phyloP scores from a whole-genome alignment of 2,113 vertebrate species.

The Brachypteracias leptosomus region DNA sequence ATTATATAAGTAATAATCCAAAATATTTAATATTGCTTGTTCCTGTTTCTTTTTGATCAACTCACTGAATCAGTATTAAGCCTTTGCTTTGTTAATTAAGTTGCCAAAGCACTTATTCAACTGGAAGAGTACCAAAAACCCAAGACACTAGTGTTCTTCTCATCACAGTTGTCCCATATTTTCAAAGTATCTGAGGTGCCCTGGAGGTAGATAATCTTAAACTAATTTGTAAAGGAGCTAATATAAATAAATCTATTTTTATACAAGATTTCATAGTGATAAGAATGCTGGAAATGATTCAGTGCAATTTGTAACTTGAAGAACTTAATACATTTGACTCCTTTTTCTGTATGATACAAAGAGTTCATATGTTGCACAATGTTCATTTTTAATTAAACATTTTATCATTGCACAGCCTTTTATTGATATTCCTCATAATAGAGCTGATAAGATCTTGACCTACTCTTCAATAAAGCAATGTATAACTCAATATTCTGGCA shows the following conservation, averaged over 20 bases:
- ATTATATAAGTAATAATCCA: not conserved
- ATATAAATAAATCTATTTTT: not conserved
- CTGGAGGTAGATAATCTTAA: not conserved
- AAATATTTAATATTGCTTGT: not conserved
- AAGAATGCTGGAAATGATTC: constrained; percentile 9
- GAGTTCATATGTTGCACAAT: constrained; percentile 47
- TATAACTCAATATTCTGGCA: constrained; percentile 61
- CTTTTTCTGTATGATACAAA: constrained; percentile 29
- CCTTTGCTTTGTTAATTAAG: not conserved
- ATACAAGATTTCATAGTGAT: not conserved
- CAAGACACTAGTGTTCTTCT: not conserved
- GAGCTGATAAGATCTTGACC: constrained; percentile 66
- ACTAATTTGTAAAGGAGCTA: not conserved
- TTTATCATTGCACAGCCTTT: constrained; percentile 40
- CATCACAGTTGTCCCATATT: not conserved
- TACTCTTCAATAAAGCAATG: constrained; percentile 51
- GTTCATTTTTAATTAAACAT: constrained; percentile 74
- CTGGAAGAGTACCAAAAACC: not conserved
- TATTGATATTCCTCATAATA: constrained; percentile 68
- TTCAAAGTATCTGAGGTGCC: not conserved
- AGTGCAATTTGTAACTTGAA: constrained; percentile 20
- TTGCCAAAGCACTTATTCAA: not conserved
- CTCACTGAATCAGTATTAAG: not conserved
- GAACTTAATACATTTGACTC: not conserved
- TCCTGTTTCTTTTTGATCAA: not conserved